Conservation (phyloP, 2,888 invertebrate genomes). For the Helleia helle region DNA sequence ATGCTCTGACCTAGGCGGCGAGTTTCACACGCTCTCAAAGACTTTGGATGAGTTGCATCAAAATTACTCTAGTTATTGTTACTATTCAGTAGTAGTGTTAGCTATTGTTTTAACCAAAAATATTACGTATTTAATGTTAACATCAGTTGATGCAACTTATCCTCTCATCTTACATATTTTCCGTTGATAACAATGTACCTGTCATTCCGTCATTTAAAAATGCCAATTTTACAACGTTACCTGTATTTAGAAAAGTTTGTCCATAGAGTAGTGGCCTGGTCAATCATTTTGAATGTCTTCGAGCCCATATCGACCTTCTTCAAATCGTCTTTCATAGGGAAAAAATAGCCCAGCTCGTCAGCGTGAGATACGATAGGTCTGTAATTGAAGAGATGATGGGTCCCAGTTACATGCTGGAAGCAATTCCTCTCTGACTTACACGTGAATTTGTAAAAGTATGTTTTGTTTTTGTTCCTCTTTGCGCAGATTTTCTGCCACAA, state of each 20-base stretch:
- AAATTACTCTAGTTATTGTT: no score
- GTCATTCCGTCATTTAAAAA: no score
- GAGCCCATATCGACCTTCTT: slow-evolving; percentile 28
- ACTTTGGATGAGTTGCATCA: no score
- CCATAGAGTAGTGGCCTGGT: slow-evolving; percentile 40
- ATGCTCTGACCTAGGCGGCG: no score
- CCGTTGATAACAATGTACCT: no score
- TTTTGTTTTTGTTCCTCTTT: slow-evolving; percentile 26
- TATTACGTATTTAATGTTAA: no score
- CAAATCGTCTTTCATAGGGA: slow-evolving; percentile 18
- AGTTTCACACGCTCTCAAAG: no score
- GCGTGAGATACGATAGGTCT: slow-evolving; percentile 14
- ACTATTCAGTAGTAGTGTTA: no score
- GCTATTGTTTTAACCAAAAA: no score
- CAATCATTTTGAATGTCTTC: slow-evolving; percentile 31
- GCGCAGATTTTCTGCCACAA: slow-evolving; percentile 29
- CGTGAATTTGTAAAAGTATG: slow-evolving; percentile 42
- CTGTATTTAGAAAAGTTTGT: slow-evolving; percentile 53
- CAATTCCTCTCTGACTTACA: slow-evolving; percentile 39
- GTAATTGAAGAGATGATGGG: slow-evolving; percentile 11
- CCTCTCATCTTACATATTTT: no score
- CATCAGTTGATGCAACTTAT: no score
- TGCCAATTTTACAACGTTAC: no score
- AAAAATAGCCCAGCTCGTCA: slow-evolving; percentile 25
- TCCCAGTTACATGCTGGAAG: slow-evolving; percentile 19